Evolutionary conservation across 1,140 invertebrate species (phyloP), one percentile per base, ranked within the genome.

Genomic region (Oedothorax gibbosus): DNA sequence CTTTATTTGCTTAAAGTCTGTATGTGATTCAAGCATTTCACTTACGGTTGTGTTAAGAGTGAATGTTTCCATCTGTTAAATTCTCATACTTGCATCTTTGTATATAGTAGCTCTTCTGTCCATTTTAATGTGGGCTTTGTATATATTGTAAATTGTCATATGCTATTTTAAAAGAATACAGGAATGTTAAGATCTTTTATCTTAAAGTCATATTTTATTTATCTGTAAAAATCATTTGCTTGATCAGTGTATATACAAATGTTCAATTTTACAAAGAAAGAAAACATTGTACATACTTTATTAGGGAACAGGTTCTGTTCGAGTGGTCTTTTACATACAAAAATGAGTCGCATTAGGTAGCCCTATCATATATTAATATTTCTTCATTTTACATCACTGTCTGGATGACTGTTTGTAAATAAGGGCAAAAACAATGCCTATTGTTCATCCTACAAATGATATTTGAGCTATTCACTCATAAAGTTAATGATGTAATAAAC

Each of bases 281-380:
- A 77, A 84, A 84, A 56, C 62, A 49, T 77, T 85, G 73, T 85
- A 85, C 21, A 77, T 85, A 85, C 49, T 73, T 71, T 77, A 78
- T 78, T 85, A 85, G 83, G 83, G 75, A 85, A 78, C 83, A 85
- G 83, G 76, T 85, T 73, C 75, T 85, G 65, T 83, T 85, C 72
- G 56, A 68, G 49, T 68, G 72, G 51, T 49, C 71, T 65, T 78
- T 71, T 71, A 50, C 75, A 85, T 78, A 76, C 64, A 49, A 64
- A 71, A 75, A 20, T 78, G 75, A 77, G 54, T 68, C 78, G 21
- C 78, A 77, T 69, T 60, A 57, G 78, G 65, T 65, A 81, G 68
- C 68, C 57, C n/a, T 81, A 20, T 50, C 35, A 79, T 20, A 56
- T 20, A 49, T 15, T 53, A 20, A 35, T 53, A 64, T 50, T 56